Percentiles rank a stretch among this genome's conserved stretches.
Conservation (phyloP, 1,140 invertebrate genomes). For the Triops longicaudatus region DNA sequence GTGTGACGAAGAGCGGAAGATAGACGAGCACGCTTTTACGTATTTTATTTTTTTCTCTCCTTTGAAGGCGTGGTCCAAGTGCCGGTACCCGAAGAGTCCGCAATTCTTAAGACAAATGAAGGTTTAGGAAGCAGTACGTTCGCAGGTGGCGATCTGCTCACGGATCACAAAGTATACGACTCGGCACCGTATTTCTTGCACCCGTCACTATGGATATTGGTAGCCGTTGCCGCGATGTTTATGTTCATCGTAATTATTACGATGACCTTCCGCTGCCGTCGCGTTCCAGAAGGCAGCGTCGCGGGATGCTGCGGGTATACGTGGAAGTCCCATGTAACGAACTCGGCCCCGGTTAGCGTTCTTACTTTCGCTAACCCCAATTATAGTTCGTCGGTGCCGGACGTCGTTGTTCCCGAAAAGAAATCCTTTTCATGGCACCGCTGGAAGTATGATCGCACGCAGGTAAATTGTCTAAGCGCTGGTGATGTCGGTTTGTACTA, state of each 20-base stretch:
- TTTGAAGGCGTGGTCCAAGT: not conserved
- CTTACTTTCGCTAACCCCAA: conserved; percentile 70
- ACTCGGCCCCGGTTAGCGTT: conserved; percentile 42
- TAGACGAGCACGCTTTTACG: conserved; percentile 29
- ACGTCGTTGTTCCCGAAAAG: conserved; percentile 45
- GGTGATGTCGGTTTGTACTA: too few relatives aligned
- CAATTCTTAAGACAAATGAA: conserved; percentile 13
- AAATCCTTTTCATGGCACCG: conserved; percentile 58
- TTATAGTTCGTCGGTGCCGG: conserved; percentile 55
- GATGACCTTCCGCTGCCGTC: not conserved
- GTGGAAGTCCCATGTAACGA: not conserved
- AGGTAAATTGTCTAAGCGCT: conserved; percentile 31
- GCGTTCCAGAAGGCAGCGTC: not conserved
- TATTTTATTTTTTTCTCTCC: not conserved
- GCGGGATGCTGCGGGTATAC: not conserved
- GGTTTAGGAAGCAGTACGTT: conserved; percentile 28
- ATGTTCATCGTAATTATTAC: not conserved
- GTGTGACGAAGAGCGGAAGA: conserved; percentile 26
- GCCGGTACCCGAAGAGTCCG: not conserved
- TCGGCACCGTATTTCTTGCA: conserved; percentile 32
- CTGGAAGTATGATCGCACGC: conserved; percentile 56
- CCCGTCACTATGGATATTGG: conserved; percentile 34
- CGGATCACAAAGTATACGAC: conserved; percentile 16
- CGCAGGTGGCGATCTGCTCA: conserved; percentile 28
- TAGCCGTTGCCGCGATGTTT: not conserved